phyloP scores from a whole-genome alignment of 2,888 invertebrate species.

The Brachypalpus laphriformis region DNA sequence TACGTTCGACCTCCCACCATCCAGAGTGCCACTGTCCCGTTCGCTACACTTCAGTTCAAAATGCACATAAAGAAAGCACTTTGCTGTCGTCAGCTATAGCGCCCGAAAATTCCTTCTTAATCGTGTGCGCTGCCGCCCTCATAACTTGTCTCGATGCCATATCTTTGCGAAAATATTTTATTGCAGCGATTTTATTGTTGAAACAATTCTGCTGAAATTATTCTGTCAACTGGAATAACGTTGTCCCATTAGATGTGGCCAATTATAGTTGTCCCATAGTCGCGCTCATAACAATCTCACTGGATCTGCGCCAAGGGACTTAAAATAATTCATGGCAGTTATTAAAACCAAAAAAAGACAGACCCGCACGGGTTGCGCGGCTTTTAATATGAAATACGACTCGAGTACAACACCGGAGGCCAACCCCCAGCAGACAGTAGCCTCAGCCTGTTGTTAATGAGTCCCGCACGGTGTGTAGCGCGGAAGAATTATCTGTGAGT shows the following conservation, averaged over 20 bases:
- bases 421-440: conserved; percentile 32
- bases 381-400: conserved; percentile 53
- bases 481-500: conserved; percentile 60
- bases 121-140: conserved; percentile 5
- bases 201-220: conserved; percentile 62
- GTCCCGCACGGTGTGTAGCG: background rate
- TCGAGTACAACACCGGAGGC: conserved; percentile 27
- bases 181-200: conserved; percentile 47
- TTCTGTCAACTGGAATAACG: conserved; percentile 65
- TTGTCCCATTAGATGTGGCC: conserved; percentile 60
- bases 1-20: background rate
- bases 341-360: conserved; percentile 14
- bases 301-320: conserved; percentile 69
- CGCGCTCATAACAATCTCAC: conserved; percentile 46
- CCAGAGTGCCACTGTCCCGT: background rate
- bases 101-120: conserved; percentile 7
- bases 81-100: conserved; percentile 15
- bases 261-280: conserved; percentile 59
- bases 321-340: conserved; percentile 53
- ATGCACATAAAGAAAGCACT: conserved; percentile 44
- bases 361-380: background rate
- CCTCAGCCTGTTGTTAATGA: conserved; percentile 49
- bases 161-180: conserved; percentile 48
- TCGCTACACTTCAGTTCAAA: conserved; percentile 36
- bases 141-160: conserved; percentile 35